Base-by-base conservation (phyloP, 2,888 invertebrate species). In the Leptothorax acervorum region DNA sequence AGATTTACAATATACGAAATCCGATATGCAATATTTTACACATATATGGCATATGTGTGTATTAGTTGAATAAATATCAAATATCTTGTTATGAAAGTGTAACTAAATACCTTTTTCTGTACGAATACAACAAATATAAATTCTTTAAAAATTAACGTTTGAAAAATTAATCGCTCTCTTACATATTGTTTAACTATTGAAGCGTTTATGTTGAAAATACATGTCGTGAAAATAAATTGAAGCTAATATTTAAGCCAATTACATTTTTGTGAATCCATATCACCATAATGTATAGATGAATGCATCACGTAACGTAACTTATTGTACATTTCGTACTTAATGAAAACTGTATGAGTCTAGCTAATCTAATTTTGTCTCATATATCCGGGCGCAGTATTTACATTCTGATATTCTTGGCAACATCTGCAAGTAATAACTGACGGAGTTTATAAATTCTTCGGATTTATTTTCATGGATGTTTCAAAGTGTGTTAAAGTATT, bases 391-490 rank as follows among this genome's bases (percentile, higher is more conserved):
- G 5, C 57, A 75, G 63, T 55, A 87, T 84, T 82, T 55, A 35
- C 62, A n/a, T 45, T 60, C 18, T 55, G 66, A 55, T 73, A 82
- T 85, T 85, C 70, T 62, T 65, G 66, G 63, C 55, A 78, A 45
- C 85, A 85, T 68, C 48, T 73, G 76, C 66, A 66, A 66, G 76
- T 83, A 83, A 83, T 71, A 81, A 81, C 48, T 39, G 18, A 62
- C 53, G 42, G 18, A 45, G 75, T 75, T 31, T 82, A 63, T 75
- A 75, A 55, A 82, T 82, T 81, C 23, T 60, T 71, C 39, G 28
- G 48, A 71, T 78, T 55, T 78, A 45, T 23, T 23, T 23, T 23
- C 45, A 53, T 28, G 35, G 12, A 57, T n/a, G 31, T 12, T 39
- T 31, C 28, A 62, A 48, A 35, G 45, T 42, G 42, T 31, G 42